Percentiles rank a stretch among this genome's conserved stretches.
phyloP scores from a whole-genome alignment of 2,113 vertebrate species.

The Entosphenus tridentatus region DNA sequence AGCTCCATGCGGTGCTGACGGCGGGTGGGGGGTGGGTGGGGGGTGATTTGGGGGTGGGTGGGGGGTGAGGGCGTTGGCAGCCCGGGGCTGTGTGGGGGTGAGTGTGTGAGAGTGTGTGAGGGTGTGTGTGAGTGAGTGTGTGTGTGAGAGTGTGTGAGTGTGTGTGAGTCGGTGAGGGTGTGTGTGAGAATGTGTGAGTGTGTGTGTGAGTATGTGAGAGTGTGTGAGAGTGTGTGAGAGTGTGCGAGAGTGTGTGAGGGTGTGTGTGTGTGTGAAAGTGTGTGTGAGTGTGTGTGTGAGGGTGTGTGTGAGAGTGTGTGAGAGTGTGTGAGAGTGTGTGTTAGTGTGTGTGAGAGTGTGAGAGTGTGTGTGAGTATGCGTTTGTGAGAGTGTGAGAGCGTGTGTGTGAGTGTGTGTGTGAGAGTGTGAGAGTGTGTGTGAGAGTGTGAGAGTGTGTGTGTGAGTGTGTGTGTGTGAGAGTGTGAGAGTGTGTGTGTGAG shows the following conservation, averaged over 20 bases:
- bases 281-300: neutral
- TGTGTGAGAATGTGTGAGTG: no score
- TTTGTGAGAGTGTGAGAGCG: neutral
- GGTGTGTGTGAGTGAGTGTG: no score
- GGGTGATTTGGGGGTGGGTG: no score
- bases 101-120: no score
- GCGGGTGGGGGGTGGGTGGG: no score
- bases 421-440: neutral
- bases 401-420: neutral
- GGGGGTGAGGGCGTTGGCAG: no score
- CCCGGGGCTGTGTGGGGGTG: no score
- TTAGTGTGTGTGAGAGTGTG: neutral
- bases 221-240: neutral
- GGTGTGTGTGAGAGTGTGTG: neutral
- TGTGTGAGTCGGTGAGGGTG: no score
- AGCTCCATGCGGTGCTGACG: no score
- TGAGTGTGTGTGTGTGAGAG: neutral
- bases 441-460: neutral
- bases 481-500: neutral
- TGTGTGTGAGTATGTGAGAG: neutral
- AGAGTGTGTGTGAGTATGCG: neutral
- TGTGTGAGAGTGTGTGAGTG: no score
- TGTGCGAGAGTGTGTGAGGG: neutral
- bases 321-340: neutral
- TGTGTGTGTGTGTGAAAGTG: neutral